phyloP scores from a whole-genome alignment of 2,797 vertebrate species.

The Poecile montanus region DNA sequence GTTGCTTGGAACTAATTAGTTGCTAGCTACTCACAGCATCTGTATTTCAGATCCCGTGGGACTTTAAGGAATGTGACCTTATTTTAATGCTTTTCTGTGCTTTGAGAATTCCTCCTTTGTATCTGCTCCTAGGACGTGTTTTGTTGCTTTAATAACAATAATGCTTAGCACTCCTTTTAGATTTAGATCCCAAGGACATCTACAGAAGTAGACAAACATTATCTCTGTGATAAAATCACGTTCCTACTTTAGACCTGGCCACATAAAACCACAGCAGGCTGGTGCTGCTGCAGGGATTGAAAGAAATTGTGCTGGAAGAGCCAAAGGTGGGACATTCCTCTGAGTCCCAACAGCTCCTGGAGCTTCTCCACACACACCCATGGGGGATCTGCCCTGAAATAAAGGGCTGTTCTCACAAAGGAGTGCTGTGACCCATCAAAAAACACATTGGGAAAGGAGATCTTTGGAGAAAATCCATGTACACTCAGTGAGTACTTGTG shows the following conservation, averaged over 20 bases:
- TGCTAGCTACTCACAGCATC: constrained; percentile 44
- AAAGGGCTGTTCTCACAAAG: not conserved
- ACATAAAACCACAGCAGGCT: not conserved
- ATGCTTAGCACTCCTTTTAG: constrained; percentile 8
- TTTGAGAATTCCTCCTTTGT: constrained; percentile 50
- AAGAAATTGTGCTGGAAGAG: not conserved
- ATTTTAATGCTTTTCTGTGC: constrained; percentile 62
- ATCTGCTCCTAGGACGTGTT: constrained; percentile 16
- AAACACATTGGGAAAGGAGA: not conserved
- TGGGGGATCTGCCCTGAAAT: not conserved
- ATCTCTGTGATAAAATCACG: not conserved
- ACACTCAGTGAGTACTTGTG: accelerated
- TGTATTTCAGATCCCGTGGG: constrained; percentile 38
- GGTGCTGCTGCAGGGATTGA: not conserved
- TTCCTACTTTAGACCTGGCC: not conserved
- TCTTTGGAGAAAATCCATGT: not conserved
- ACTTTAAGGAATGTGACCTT: constrained; percentile 62
- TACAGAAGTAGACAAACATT: constrained; percentile 5
- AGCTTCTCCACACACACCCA: not conserved
- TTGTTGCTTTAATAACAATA: constrained; percentile 58
- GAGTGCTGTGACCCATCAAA: not conserved
- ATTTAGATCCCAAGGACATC: constrained; percentile 54
- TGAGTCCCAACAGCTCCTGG: not conserved
- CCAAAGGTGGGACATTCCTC: not conserved
- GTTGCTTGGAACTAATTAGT: constrained; percentile 66